Conservation (phyloP, 2,113 vertebrate genomes). For the Otus sunia region DNA sequence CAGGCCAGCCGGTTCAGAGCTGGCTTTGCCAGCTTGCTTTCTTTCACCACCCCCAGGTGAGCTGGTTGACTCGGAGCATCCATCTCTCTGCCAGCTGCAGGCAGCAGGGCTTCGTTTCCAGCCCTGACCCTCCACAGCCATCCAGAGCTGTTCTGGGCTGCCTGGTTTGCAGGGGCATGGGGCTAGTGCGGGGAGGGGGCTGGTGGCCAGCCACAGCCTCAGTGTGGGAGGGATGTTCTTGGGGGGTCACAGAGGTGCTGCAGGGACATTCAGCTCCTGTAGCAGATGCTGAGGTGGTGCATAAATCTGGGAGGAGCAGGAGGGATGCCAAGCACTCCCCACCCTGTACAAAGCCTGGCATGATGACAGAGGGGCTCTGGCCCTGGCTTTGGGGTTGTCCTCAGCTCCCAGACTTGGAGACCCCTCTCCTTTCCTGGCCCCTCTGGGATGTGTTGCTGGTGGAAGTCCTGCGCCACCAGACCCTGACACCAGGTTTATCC, state of each 20-base stretch:
- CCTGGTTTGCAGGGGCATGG: rapidly evolving
- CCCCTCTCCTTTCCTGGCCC: not conserved
- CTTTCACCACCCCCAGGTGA: not conserved
- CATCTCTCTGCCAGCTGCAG: not conserved
- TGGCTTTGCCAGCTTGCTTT: not conserved
- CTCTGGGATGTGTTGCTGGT: not conserved
- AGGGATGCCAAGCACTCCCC: no score
- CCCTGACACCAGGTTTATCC: not conserved
- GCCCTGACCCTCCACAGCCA: not conserved
- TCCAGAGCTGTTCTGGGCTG: not conserved
- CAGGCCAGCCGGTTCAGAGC: not conserved
- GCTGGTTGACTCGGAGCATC: not conserved
- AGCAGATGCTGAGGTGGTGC: not conserved
- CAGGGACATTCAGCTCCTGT: not conserved
- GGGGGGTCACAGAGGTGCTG: not conserved
- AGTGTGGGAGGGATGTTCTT: rapidly evolving
- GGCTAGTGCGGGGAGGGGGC: not conserved
- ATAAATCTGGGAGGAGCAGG: rapidly evolving
- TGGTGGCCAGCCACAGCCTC: not conserved
- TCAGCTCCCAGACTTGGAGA: not conserved
- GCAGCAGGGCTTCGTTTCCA: not conserved
- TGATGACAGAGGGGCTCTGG: not conserved
- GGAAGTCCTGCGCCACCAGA: not conserved
- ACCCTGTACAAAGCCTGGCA: not conserved
- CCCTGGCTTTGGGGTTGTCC: not conserved